Evolutionary conservation across 2,888 invertebrate genomes (phyloP).

Genomic region (Spodoptera exigua): DNA sequence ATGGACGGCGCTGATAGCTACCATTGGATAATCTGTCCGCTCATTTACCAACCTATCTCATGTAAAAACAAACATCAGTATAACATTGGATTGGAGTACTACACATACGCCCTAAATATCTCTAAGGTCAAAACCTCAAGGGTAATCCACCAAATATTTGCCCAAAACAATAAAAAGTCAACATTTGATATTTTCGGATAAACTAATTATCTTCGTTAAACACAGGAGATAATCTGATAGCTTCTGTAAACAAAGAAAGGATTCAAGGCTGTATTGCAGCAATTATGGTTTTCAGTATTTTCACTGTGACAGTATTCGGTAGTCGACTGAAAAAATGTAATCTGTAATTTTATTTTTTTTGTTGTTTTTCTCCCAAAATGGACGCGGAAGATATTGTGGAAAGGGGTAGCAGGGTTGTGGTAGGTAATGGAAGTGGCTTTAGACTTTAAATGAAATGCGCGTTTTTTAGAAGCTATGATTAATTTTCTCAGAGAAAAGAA

Average conservation of each 20-base stretch:
- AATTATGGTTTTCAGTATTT: slow-evolving; percentile 53
- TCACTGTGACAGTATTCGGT: slow-evolving; percentile 36
- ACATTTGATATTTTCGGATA: slow-evolving; percentile 61
- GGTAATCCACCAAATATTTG: slow-evolving; percentile 22
- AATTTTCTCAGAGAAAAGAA: neutral
- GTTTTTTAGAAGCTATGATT: neutral
- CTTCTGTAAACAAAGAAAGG: slow-evolving; percentile 63
- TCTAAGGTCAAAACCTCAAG: neutral
- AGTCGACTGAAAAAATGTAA: slow-evolving; percentile 41
- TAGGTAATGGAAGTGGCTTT: slow-evolving; percentile 54
- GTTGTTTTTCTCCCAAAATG: slow-evolving; percentile 15
- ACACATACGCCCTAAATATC: too few relatives aligned
- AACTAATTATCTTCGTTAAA: slow-evolving; percentile 69
- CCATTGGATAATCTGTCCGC: too few relatives aligned
- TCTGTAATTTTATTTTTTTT: neutral
- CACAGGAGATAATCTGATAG: slow-evolving; percentile 70
- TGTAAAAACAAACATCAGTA: too few relatives aligned
- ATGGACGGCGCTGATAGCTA: too few relatives aligned
- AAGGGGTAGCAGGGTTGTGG: slow-evolving; percentile 68
- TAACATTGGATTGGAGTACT: too few relatives aligned
- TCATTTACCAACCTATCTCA: too few relatives aligned
- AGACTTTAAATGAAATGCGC: slow-evolving; percentile 1
- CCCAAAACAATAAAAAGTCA: slow-evolving; percentile 28
- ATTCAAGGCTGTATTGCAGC: slow-evolving; percentile 62
- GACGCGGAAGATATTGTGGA: slow-evolving; percentile 55